Conservation (phyloP, 2,113 vertebrate genomes). For the Hepsetus odoe region DNA sequence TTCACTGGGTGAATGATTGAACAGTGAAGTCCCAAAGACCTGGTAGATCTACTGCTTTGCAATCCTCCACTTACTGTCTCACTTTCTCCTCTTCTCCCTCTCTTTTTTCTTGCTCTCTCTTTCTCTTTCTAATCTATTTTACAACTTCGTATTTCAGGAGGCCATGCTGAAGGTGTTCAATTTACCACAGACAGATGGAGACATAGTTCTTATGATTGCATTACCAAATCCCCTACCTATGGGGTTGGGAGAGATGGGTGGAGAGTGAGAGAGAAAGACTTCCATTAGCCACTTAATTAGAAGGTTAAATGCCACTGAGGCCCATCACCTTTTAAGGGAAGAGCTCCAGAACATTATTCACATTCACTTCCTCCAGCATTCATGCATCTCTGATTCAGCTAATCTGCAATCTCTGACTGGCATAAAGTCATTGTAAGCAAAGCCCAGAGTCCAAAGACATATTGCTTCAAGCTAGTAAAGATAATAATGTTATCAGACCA, state of each 20-base stretch:
- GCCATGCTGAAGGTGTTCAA: conserved; percentile 68
- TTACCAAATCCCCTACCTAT: conserved; percentile 68
- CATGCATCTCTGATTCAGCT: neutral
- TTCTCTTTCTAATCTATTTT: conserved; percentile 47
- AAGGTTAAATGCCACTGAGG: neutral
- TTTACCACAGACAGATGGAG: conserved; percentile 71
- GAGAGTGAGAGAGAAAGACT: conserved; percentile 48
- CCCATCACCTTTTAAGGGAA: neutral
- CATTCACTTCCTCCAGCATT: neutral
- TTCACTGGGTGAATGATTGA: conserved; percentile 38
- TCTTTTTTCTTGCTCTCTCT: neutral
- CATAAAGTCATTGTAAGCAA: neutral
- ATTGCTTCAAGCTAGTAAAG: neutral
- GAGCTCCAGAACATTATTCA: neutral
- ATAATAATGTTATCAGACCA: neutral
- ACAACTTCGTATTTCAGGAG: conserved; percentile 62
- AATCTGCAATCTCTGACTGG: neutral
- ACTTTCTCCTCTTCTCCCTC: conserved; percentile 39
- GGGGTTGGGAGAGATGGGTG: conserved; percentile 40
- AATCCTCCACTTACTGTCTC: conserved; percentile 7
- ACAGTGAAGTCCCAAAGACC: conserved; percentile 13
- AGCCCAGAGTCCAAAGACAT: neutral
- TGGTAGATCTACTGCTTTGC: conserved; percentile 15
- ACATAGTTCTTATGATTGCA: conserved; percentile 72
- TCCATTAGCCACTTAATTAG: conserved; percentile 12